Conservation (phyloP, 1,140 invertebrate species). For the Cydia splendana region DNA sequence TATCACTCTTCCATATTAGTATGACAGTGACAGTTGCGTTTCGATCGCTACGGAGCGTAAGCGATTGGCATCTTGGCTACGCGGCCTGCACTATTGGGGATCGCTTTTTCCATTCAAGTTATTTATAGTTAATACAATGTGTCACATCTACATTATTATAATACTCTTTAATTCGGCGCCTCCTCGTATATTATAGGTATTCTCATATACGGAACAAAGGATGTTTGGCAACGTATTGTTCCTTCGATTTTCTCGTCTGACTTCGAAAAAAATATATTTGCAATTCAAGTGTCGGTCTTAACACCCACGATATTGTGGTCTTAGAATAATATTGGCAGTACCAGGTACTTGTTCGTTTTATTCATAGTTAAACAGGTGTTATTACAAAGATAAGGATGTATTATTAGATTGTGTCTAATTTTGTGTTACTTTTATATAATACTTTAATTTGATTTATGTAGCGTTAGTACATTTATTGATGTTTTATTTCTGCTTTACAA, state of each 20-base stretch:
- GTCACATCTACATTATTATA: slow-evolving; percentile 7
- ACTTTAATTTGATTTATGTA: too few relatives aligned
- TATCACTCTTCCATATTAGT: too few relatives aligned
- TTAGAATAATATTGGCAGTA: not conserved
- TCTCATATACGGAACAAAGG: slow-evolving; percentile 71
- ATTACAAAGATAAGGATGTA: not conserved
- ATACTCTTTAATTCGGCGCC: slow-evolving; percentile 20
- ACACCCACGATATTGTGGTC: slow-evolving; percentile 46
- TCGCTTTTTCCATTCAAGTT: not conserved
- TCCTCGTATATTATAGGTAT: slow-evolving; percentile 25
- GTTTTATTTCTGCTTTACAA: too few relatives aligned
- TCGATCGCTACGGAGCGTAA: too few relatives aligned
- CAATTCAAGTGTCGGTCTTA: slow-evolving; percentile 58
- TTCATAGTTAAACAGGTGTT: not conserved
- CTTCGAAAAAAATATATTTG: slow-evolving; percentile 64
- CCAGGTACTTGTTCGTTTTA: not conserved
- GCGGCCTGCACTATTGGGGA: too few relatives aligned
- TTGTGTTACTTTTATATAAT: too few relatives aligned
- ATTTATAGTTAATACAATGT: too few relatives aligned
- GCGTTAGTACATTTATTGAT: too few relatives aligned
- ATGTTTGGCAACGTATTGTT: slow-evolving; percentile 73
- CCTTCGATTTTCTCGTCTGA: slow-evolving; percentile 57
- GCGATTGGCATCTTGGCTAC: too few relatives aligned
- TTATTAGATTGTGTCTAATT: too few relatives aligned
- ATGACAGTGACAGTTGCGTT: too few relatives aligned